Evolutionary conservation across 2,888 invertebrate species (phyloP).

Genomic region (Nemurella pictetii): DNA sequence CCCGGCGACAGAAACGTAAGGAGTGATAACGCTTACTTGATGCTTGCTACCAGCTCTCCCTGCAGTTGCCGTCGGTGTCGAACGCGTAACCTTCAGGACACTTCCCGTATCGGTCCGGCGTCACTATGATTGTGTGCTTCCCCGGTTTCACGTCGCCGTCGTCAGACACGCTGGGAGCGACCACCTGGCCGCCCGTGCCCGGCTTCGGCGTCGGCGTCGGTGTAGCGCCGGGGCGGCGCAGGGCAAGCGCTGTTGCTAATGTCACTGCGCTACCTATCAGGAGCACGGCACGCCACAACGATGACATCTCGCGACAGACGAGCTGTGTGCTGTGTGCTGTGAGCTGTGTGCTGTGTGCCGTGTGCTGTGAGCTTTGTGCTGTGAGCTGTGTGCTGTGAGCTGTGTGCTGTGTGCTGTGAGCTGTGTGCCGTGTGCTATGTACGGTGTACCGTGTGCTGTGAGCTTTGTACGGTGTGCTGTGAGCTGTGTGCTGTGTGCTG

Average conservation of each 20-base stretch:
- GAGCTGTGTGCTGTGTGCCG: too few species aligned
- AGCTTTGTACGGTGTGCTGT: too few species aligned
- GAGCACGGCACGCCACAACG: not conserved
- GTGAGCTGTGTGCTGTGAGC: too few species aligned
- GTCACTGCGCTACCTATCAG: not conserved
- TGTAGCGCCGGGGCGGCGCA: not conserved
- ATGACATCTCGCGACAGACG: not conserved
- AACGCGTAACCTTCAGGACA: not conserved
- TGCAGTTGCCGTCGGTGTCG: not conserved
- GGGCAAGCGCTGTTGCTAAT: not conserved
- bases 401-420: too few species aligned
- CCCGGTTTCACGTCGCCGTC: not conserved
- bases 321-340: not conserved
- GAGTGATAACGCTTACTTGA: not conserved
- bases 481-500: too few species aligned
- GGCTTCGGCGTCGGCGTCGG: not conserved
- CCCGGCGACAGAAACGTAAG: too few species aligned
- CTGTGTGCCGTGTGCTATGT: too few species aligned
- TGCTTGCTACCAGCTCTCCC: not conserved
- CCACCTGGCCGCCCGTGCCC: not conserved
- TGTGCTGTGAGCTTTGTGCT: too few species aligned
- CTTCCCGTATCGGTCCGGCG: not conserved
- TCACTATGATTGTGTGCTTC: not conserved
- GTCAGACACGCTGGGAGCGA: not conserved
- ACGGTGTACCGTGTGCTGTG: too few species aligned